Conservation (phyloP, 2,797 vertebrate genomes). For the Thaleichthys pacificus region DNA sequence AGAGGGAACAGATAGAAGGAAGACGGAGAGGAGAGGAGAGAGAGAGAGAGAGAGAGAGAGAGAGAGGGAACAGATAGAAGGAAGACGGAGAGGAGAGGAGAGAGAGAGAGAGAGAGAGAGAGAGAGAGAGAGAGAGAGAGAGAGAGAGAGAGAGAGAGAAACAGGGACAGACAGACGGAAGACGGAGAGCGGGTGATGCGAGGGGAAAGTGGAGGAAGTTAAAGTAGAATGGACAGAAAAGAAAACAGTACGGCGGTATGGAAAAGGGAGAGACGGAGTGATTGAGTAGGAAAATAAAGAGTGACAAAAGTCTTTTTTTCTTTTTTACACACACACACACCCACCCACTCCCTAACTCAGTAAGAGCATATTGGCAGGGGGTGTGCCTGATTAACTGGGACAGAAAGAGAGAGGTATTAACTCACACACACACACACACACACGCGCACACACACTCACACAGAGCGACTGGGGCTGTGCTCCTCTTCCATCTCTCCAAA, state of each 20-base stretch:
- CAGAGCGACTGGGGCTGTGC: constrained; percentile 68
- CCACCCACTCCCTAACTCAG: constrained; percentile 22
- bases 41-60: constrained; percentile 6
- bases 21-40: constrained; percentile 13
- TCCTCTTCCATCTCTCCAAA: constrained; percentile 78
- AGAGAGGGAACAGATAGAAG: constrained; percentile 4
- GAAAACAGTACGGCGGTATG: no score
- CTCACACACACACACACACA: constrained; percentile 33
- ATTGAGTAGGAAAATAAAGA: constrained; percentile 35
- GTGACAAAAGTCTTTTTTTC: constrained; percentile 15
- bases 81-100: background rate
- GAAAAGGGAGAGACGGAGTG: background rate
- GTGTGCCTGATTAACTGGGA: constrained; percentile 43
- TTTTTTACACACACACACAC: background rate
- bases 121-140: background rate
- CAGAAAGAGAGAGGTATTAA: constrained; percentile 44
- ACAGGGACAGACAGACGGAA: no score
- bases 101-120: no score
- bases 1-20: constrained; percentile 3
- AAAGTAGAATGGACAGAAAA: no score
- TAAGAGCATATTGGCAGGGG: constrained; percentile 11
- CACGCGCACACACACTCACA: constrained; percentile 59
- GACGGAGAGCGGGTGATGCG: constrained; percentile 8
- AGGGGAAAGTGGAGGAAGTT: background rate
- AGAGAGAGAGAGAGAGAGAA: background rate